Evolutionary conservation across 2,888 invertebrate genomes (phyloP).

Genomic region (Branchinecta sandiegonensis): DNA sequence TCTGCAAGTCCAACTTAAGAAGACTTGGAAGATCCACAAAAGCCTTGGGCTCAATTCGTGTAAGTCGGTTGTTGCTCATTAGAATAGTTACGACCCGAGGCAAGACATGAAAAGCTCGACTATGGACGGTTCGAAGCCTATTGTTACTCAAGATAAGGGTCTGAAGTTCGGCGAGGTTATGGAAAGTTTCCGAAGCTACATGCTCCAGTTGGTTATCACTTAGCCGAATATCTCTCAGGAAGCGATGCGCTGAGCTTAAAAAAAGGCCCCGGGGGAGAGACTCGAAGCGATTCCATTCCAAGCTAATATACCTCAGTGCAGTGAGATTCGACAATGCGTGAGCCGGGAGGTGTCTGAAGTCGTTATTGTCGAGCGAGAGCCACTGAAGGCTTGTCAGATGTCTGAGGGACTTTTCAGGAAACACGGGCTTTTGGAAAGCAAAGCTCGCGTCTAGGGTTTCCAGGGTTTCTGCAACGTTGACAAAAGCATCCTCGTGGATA

Average conservation of each 20-base stretch:
- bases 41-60: slow-evolving; percentile 52
- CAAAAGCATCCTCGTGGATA: slow-evolving; percentile 63
- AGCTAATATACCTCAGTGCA: slow-evolving; percentile 60
- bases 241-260: slow-evolving; percentile 50
- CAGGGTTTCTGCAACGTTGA: slow-evolving; percentile 55
- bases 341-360: slow-evolving; percentile 51
- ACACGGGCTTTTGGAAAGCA: slow-evolving; percentile 60
- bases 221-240: slow-evolving; percentile 59
- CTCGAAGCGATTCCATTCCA: slow-evolving; percentile 68
- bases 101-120: slow-evolving; percentile 58
- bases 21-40: slow-evolving; percentile 61
- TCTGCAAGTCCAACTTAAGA: slow-evolving; percentile 61
- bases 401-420: slow-evolving; percentile 58
- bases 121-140: slow-evolving; percentile 52
- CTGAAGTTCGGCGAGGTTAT: slow-evolving; percentile 53
- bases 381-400: slow-evolving; percentile 59
- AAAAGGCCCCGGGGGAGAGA: slow-evolving; percentile 53
- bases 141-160: slow-evolving; percentile 61
- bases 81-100: slow-evolving; percentile 64
- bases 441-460: slow-evolving; percentile 74
- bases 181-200: slow-evolving; percentile 53
- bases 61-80: slow-evolving; percentile 64
- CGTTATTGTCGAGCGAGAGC: slow-evolving; percentile 75
- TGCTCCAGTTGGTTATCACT: slow-evolving; percentile 62
- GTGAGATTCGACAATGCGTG: slow-evolving; percentile 42